Evolutionary conservation across 2,797 vertebrate genomes (phyloP).

Genomic region (Neosilurus mollespiculum): DNA sequence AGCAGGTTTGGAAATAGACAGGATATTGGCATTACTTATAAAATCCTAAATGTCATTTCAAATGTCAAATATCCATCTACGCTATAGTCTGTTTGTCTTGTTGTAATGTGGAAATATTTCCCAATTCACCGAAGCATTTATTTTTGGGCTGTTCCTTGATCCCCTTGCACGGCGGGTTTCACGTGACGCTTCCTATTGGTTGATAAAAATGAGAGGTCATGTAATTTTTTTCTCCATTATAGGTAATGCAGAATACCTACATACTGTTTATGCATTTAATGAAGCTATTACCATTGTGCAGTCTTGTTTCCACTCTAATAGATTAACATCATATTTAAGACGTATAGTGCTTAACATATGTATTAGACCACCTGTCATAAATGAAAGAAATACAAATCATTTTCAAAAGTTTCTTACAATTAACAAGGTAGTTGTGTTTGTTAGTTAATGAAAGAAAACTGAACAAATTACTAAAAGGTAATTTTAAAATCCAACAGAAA

Average conservation of each 20-base stretch:
- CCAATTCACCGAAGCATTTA: not conserved
- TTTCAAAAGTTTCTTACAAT: not conserved
- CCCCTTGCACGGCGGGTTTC: not conserved
- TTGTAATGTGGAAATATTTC: not conserved
- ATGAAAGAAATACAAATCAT: too few species aligned
- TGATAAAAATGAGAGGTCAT: not conserved
- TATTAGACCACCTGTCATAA: too few species aligned
- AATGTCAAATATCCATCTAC: not conserved
- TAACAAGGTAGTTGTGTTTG: too few species aligned
- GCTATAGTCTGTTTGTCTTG: not conserved
- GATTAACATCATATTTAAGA: not conserved
- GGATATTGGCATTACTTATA: not conserved
- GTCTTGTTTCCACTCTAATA: not conserved
- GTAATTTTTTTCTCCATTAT: too few species aligned
- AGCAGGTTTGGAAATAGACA: not conserved
- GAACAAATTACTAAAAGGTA: too few species aligned
- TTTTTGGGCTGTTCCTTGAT: not conserved
- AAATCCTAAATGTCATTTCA: not conserved
- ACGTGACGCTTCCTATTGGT: not conserved
- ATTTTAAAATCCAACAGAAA: too few species aligned
- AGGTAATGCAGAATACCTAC: not conserved
- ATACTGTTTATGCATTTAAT: not conserved
- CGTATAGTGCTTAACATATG: too few species aligned
- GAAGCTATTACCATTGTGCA: not conserved
- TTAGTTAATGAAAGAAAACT: too few species aligned